phyloP scores from a whole-genome alignment of 2,888 invertebrate genomes.

The Andrena trimmerana region DNA sequence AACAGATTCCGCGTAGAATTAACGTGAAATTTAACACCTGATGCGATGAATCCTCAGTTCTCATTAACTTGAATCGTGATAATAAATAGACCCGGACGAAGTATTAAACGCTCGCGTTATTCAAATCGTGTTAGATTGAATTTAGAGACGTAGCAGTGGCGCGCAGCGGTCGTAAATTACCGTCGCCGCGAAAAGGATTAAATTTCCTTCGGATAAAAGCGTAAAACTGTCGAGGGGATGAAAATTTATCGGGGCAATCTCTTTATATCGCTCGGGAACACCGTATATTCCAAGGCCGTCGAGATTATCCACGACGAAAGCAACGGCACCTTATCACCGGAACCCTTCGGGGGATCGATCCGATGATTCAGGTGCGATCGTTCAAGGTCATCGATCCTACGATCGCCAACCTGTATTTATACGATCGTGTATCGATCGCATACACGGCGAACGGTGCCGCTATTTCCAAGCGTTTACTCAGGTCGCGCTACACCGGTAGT shows the following conservation, averaged over 20 bases:
- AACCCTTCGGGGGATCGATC: conserved; percentile 15
- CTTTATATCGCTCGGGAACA: neutral
- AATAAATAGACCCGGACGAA: neutral
- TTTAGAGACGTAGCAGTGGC: neutral
- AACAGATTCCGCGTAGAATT: neutral
- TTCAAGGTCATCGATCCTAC: conserved; percentile 47
- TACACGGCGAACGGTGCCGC: conserved; percentile 47
- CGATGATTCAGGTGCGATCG: conserved; percentile 31
- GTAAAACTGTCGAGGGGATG: neutral
- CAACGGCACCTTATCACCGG: conserved; percentile 32
- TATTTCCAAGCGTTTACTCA: conserved; percentile 51
- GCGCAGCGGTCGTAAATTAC: neutral
- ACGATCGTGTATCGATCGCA: conserved; percentile 5
- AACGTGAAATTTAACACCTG: neutral
- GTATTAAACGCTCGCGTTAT: neutral
- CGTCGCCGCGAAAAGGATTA: conserved; percentile 12
- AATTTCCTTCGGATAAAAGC: neutral
- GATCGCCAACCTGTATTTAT: conserved; percentile 21
- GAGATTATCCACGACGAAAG: conserved; percentile 25
- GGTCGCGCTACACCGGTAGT: conserved; percentile 52
- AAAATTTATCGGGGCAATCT: conserved; percentile 7
- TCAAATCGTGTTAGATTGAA: neutral
- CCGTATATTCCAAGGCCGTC: neutral
- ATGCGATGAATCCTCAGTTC: neutral
- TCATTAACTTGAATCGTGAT: neutral